A percentile compares a stretch with the other conserved stretches of the same genome.
phyloP scores from a whole-genome alignment of 2,888 invertebrate species.

The Ptilodon capucinus region DNA sequence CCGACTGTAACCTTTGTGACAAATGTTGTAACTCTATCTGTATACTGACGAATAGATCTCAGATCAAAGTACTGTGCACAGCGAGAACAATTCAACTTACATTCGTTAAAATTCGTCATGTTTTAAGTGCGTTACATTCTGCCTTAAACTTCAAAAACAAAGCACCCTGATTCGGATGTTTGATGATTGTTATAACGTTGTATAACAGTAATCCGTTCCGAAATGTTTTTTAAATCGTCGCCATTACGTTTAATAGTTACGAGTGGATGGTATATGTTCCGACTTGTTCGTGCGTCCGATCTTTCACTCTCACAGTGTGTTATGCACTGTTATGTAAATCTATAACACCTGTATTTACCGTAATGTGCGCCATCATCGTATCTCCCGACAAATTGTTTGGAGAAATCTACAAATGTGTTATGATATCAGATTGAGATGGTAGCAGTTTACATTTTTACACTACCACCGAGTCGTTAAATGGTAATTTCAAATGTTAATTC shows the following conservation, averaged over 20 bases:
- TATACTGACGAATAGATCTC: too few species aligned
- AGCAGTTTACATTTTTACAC: not conserved
- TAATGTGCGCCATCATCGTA: slow-evolving; percentile 2
- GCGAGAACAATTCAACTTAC: too few species aligned
- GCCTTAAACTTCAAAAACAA: slow-evolving; percentile 2
- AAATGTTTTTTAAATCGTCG: slow-evolving; percentile 24
- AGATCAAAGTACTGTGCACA: too few species aligned
- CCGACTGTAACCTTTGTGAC: too few species aligned
- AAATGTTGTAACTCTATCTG: too few species aligned
- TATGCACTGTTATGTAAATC: slow-evolving; percentile 26
- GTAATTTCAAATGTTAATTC: not conserved
- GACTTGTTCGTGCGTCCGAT: slow-evolving; percentile 13
- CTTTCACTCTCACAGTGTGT: slow-evolving; percentile 9
- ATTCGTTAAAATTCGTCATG: too few species aligned
- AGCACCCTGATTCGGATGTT: slow-evolving; percentile 9
- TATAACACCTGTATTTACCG: slow-evolving; percentile 8
- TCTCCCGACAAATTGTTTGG: slow-evolving; percentile 8
- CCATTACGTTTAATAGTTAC: slow-evolving; percentile 27
- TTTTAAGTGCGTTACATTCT: not conserved
- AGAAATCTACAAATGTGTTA: slow-evolving; percentile 9
- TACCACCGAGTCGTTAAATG: not conserved
- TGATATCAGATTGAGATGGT: not conserved
- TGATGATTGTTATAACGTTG: slow-evolving; percentile 20
- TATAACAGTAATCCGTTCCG: slow-evolving; percentile 19
- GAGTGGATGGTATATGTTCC: slow-evolving; percentile 14